Base-by-base conservation (phyloP, 1,140 invertebrate genomes). In the Brachionus plicatilis region DNA sequence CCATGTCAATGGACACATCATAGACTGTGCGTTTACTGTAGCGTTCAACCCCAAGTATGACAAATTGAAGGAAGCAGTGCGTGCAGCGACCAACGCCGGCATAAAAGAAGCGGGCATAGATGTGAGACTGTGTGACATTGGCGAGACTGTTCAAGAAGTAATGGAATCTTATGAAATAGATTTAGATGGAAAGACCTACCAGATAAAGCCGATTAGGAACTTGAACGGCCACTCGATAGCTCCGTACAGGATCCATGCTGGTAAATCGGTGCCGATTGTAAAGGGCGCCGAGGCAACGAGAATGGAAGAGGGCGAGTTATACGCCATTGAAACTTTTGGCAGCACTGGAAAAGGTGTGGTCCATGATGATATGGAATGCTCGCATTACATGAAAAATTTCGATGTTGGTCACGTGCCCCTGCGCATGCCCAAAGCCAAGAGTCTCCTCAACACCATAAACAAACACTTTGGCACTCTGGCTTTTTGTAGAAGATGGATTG, bases 131-230 rank as follows among this genome's bases (percentile, higher is more conserved):
- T 98, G 97, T 90, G 97, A 99, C 88, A 94, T 99, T 86, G 98
- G 98, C 17, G 95, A 95, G 87, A 94, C 95, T 4, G 96, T 99
- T 87, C 97, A 99, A 89, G 97, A 99, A 91, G 95, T 97, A 0
- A 99, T 99, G 98, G 98, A 99, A 87, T 98, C 96, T 0, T 98
- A 99, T 91, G 98, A 99, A 91, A 93, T 99, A 2, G 97, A 99
- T 90, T 88, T 99, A 24, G 95, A 99, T 91, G 97, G 98, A 37
- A 97, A 98, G 91, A 94, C 93, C 33, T 98, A 97, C 90, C 95
- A 93, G 90, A 89, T 99, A 4, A 99, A 98, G 90, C 94, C 96
- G 2, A 99, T 99, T 87, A 92, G 98, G 66, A 99, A 99, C 91
- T 92, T 99, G 56, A 98, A 98, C 92, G 97, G 97, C 12, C 98